Evolutionary conservation across 2,113 vertebrate species (phyloP).

Genomic region (Sciurus niger): DNA sequence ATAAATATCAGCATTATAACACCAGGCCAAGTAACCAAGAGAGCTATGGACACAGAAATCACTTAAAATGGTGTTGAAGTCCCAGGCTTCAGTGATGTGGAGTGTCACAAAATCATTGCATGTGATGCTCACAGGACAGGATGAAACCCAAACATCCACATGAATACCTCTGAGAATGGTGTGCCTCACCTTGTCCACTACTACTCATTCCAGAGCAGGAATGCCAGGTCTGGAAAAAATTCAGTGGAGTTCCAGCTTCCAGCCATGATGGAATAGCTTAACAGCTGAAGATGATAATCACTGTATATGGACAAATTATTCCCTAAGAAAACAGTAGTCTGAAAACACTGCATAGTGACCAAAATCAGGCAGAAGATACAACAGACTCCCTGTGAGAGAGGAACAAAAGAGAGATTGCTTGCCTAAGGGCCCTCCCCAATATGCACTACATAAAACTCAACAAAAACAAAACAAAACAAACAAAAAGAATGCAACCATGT

Average conservation of each 20-base stretch:
- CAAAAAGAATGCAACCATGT: neutral
- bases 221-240: neutral
- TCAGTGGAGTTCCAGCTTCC: neutral
- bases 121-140: neutral
- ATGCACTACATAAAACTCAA: neutral
- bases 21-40: neutral
- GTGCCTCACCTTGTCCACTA: neutral
- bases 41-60: neutral
- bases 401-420: neutral
- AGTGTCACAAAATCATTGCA: neutral
- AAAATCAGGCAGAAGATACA: neutral
- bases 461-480: neutral
- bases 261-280: neutral
- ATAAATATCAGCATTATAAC: neutral
- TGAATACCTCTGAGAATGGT: neutral
- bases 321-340: neutral
- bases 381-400: neutral
- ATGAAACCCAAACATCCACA: neutral
- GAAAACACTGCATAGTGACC: neutral
- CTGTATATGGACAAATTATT: neutral
- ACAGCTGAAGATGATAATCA: neutral
- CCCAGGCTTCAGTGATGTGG: neutral
- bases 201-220: neutral
- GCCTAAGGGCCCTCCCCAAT: neutral
- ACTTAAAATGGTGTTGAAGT: neutral